phyloP scores from a whole-genome alignment of 1,140 invertebrate species.

The Achatina immaculata region DNA sequence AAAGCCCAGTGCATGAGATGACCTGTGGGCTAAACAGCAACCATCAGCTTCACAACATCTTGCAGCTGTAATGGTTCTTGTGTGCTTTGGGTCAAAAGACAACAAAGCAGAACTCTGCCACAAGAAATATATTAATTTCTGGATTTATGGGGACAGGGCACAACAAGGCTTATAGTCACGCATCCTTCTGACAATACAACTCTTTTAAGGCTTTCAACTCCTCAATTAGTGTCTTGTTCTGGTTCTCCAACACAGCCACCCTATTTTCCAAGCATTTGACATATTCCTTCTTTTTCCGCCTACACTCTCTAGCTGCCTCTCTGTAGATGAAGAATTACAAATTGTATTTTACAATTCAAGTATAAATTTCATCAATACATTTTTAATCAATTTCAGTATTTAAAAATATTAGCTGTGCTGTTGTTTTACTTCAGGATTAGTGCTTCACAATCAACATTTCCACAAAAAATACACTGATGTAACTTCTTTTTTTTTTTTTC shows the following conservation, averaged over 20 bases:
- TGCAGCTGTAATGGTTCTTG: neutral
- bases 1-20: no score
- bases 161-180: slow-evolving; percentile 33
- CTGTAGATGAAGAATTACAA: slow-evolving; percentile 72
- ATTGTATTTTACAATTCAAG: neutral
- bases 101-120: slow-evolving; percentile 4
- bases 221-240: slow-evolving; percentile 99
- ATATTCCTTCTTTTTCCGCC: slow-evolving; percentile 99
- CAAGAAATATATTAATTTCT: neutral
- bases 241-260: slow-evolving; percentile 98
- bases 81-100: neutral
- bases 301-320: slow-evolving; percentile 97
- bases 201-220: slow-evolving; percentile 99
- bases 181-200: slow-evolving; percentile 88
- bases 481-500: no score
- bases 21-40: neutral
- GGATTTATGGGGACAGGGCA: neutral
- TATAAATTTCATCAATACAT: no score
- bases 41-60: neutral
- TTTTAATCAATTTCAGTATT: no score
- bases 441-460: no score
- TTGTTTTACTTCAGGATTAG: no score
- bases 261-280: slow-evolving; percentile 99
- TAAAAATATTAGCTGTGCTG: no score
- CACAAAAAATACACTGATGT: no score